These are phyloP conservation scores for Pantherophis vulpinus DNA, from an alignment of 2,797 vertebrate genomes.

Conservation along the genomic window DNA sequence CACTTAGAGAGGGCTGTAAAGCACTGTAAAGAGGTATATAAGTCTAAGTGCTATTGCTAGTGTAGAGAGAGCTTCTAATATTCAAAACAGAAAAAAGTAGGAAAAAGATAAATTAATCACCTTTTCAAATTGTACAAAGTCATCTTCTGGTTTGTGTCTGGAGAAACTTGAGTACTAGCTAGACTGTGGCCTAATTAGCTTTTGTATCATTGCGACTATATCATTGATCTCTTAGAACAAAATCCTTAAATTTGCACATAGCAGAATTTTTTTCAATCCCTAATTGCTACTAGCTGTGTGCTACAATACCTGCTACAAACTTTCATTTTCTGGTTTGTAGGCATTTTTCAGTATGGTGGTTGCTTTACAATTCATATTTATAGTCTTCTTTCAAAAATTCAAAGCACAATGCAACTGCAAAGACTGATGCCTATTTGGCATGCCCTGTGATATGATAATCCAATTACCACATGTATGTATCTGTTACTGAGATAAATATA, in stretches of 20 bases:
- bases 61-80: background rate
- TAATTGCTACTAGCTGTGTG: background rate
- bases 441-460: background rate
- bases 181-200: background rate
- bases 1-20: no score
- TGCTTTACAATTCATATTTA: background rate
- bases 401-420: background rate
- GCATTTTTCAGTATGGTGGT: background rate
- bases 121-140: background rate
- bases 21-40: no score
- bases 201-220: background rate
- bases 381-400: background rate
- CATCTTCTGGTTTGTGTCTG: background rate
- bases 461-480: conserved; percentile 25
- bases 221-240: background rate
- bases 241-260: background rate
- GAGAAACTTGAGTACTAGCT: background rate
- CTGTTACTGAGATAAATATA: conserved; percentile 6
- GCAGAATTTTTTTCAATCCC: background rate
- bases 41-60: background rate
- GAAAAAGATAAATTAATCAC: background rate
- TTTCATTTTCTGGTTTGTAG: background rate
- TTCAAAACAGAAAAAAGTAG: background rate
- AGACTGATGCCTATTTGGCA: background rate
- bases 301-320: background rate